Evolutionary conservation across 1,140 invertebrate genomes (phyloP).

Genomic region (Aleiodes sp.): DNA sequence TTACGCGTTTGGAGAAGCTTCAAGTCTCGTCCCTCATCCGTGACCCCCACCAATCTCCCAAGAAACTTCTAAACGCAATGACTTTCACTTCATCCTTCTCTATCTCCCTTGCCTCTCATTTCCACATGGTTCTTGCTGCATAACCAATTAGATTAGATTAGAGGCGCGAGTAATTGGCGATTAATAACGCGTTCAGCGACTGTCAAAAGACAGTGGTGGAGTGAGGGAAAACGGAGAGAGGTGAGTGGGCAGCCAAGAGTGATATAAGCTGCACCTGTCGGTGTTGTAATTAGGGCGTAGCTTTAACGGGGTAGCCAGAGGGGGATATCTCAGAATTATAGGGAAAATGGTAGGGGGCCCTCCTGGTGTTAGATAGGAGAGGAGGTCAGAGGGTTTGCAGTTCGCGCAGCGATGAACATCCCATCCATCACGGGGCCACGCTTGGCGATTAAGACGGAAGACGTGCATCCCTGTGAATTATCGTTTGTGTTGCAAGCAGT

Average conservation of each 20-base stretch:
- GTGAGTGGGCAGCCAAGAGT: slow-evolving; percentile 26
- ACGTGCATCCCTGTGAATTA: slow-evolving; percentile 53
- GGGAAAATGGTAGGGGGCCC: not conserved
- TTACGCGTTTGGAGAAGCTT: not conserved
- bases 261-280: slow-evolving; percentile 45
- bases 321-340: slow-evolving; percentile 18
- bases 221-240: not conserved
- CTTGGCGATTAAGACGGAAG: slow-evolving; percentile 55
- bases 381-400: not conserved
- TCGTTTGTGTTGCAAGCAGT: slow-evolving; percentile 40
- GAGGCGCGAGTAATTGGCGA: slow-evolving; percentile 55
- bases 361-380: not conserved
- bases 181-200: slow-evolving; percentile 41
- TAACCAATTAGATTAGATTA: slow-evolving; percentile 53
- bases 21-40: slow-evolving; percentile 2
- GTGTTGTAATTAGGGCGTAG: slow-evolving; percentile 49
- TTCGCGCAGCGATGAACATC: slow-evolving; percentile 45
- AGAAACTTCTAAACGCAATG: slow-evolving; percentile 5
- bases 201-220: slow-evolving; percentile 22
- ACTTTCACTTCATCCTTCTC: too few species aligned
- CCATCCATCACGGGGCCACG: slow-evolving; percentile 55
- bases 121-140: slow-evolving; percentile 4
- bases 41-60: not conserved
- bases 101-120: not conserved
- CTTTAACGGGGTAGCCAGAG: slow-evolving; percentile 16